phyloP scores from a whole-genome alignment of 2,888 invertebrate genomes.

The Conistra vaccinii region DNA sequence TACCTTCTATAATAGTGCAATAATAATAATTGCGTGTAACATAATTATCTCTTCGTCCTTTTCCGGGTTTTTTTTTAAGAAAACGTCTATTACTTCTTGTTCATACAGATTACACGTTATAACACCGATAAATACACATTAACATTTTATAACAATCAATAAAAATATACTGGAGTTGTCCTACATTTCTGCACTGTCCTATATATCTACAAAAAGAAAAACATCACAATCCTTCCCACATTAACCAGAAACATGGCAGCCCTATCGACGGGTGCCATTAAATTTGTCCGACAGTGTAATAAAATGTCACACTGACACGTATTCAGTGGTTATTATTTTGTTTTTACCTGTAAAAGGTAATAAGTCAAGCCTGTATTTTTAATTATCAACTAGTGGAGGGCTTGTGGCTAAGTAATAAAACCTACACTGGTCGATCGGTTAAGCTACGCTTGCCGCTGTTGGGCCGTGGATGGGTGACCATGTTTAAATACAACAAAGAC shows the following conservation, averaged over 20 bases:
- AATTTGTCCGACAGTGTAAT: constrained; percentile 79
- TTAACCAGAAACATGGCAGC: constrained; percentile 17
- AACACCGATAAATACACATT: not conserved
- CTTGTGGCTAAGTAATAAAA: no score
- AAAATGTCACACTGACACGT: constrained; percentile 71
- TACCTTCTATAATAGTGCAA: not conserved
- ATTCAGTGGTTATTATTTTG: constrained; percentile 27
- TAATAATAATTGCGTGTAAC: not conserved
- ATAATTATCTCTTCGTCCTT: not conserved
- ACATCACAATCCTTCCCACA: not conserved
- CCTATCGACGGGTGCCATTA: constrained; percentile 75
- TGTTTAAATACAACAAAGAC: no score
- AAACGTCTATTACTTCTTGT: not conserved
- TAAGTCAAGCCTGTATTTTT: constrained; percentile 14
- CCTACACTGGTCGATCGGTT: no score
- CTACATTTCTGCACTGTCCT: not conserved
- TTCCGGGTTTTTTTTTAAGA: not conserved
- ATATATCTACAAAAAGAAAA: not conserved
- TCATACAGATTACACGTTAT: not conserved
- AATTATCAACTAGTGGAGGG: not conserved
- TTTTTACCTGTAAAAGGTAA: constrained; percentile 17
- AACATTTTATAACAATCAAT: not conserved
- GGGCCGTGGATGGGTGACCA: no score
- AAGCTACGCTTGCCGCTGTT: no score
- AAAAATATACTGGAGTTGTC: not conserved